Evolutionary conservation across 35 echinoderm and acorn worm species (phyloP).

Genomic region (Apostichopus californicus): DNA sequence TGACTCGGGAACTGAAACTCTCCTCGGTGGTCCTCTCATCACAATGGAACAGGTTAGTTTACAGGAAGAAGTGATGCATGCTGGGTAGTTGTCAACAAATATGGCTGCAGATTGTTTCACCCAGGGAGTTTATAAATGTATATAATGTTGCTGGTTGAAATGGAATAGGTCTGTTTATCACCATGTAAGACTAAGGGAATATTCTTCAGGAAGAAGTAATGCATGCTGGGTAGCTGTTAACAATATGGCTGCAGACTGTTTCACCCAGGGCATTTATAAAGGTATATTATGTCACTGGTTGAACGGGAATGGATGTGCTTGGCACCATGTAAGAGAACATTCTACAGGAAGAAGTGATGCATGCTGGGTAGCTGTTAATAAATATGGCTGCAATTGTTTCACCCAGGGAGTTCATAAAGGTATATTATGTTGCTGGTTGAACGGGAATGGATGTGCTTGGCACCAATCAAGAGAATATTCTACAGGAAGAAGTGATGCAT

Average conservation of each 20-base stretch:
- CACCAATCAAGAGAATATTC: no score
- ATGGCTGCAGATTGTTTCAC: not conserved
- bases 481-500: not conserved
- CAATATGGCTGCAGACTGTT: not conserved
- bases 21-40: constrained; percentile 75
- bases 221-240: not conserved
- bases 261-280: no score
- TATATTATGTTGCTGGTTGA: no score
- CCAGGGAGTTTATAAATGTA: no score
- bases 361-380: not conserved
- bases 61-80: not conserved
- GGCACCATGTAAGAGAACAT: no score
- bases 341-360: not conserved
- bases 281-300: no score
- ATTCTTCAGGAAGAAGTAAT: not conserved
- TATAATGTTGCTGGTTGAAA: no score
- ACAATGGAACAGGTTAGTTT: constrained; percentile 79
- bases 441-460: no score
- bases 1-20: constrained; percentile 25
- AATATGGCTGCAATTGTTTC: not conserved
- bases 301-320: no score
- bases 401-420: no score
- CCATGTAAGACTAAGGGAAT: not conserved
- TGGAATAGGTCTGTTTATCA: no score
- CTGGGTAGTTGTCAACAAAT: not conserved